These are phyloP conservation scores for Ligdia adustata DNA, from an alignment of 2,888 invertebrate species.

Conservation along the genomic window DNA sequence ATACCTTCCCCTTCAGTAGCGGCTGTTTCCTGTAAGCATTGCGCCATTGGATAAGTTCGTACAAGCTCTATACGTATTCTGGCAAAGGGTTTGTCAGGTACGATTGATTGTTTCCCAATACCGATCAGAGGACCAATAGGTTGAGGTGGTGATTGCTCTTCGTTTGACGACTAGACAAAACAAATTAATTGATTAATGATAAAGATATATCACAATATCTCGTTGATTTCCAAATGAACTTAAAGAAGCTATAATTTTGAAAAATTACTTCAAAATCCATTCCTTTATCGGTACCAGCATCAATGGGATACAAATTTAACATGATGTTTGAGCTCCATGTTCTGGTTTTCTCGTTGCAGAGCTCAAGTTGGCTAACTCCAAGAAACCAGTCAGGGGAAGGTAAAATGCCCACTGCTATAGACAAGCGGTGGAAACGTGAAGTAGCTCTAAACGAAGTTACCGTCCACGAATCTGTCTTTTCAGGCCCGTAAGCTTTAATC, in stretches of 20 bases:
- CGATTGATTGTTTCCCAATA: slow-evolving; percentile 50
- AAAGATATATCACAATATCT: no score
- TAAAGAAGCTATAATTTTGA: not conserved
- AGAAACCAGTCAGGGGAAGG: slow-evolving; percentile 98
- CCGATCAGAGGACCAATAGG: slow-evolving; percentile 54
- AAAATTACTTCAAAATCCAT: slow-evolving; percentile 91
- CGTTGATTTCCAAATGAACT: no score
- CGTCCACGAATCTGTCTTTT: slow-evolving; percentile 56
- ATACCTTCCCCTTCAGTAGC: slow-evolving; percentile 36
- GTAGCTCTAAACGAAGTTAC: slow-evolving; percentile 64
- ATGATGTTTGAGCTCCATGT: slow-evolving; percentile 91
- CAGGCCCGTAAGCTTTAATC: slow-evolving; percentile 68
- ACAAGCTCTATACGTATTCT: slow-evolving; percentile 60
- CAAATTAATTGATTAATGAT: no score
- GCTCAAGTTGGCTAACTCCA: slow-evolving; percentile 94
- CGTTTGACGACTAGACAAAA: slow-evolving; percentile 64
- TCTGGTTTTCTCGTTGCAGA: slow-evolving; percentile 89
- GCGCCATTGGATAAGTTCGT: slow-evolving; percentile 58
- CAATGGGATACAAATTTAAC: slow-evolving; percentile 95
- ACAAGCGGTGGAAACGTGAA: slow-evolving; percentile 64
- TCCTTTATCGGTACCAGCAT: slow-evolving; percentile 98
- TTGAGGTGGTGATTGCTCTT: slow-evolving; percentile 69
- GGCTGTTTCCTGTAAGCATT: slow-evolving; percentile 39
- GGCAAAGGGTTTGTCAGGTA: slow-evolving; percentile 63
- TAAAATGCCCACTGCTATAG: slow-evolving; percentile 66